Base-by-base conservation (phyloP, 2,113 vertebrate species). In the Grus americana region DNA sequence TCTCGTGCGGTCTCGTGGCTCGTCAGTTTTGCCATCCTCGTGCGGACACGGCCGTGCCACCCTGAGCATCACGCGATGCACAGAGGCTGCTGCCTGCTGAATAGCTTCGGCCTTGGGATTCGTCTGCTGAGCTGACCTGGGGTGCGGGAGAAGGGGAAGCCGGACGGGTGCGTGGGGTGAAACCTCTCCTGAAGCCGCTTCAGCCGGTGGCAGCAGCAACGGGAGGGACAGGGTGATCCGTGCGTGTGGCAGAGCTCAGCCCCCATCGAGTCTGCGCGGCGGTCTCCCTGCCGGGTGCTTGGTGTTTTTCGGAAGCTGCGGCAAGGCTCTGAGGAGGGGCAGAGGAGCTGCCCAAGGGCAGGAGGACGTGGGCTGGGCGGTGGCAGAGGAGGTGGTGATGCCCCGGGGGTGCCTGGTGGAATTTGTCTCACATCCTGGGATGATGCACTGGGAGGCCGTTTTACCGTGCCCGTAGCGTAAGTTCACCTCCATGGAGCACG, bases 161-260 rank as follows among this genome's bases (percentile, higher is more conserved):
- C 19, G 49, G 58, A 9, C 1, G 5, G 16, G 47, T 24, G 58
- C 20, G 0, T 3, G 38, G 34, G 49, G 3, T 9, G 52, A 15
- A n/a, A 15, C n/a, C 52, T 24, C 62, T 58, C 62, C 71, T 29
- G 71, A 12, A 42, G 83, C 42, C 1, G 1, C 42, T 29, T 12
- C 24, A 15, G 52, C 30, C 0, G 3, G 24, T 6, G 72, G 36
- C 36, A 50, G 30, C 61, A 4, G n/a, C 1, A 5, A 27, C 0
- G 6, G 71, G n/a, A 20, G 72, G 52, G 29, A 24, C 44, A 2
- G 72, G 30, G 62, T 32, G 59, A 9, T 8, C 5, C 2, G 10
- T 15, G 47, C 47, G 6, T 2, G 4, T 32, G 58, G 68, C 68
- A 63, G 49, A 73, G 68, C 47, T 54, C 3, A 1, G 22, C 38